Evolutionary conservation across 2,888 invertebrate species (phyloP).

Genomic region (Ectropis crepuscularia): DNA sequence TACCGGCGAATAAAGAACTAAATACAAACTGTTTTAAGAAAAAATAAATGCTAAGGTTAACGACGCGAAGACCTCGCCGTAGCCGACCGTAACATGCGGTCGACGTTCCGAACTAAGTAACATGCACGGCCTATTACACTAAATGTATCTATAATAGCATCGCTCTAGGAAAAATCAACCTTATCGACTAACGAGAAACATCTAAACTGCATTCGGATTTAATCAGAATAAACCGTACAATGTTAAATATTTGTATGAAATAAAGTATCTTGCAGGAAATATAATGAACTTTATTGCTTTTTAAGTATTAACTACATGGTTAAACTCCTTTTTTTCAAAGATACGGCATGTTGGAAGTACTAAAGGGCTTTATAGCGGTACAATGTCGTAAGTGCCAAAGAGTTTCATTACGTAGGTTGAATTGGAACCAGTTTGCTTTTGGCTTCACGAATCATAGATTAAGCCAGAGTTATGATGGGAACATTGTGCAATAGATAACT

Average conservation of each 20-base stretch:
- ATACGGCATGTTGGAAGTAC: background rate
- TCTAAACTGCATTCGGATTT: conserved; percentile 5
- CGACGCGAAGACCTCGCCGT: conserved; percentile 5
- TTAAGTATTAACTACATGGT: background rate
- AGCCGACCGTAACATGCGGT: conserved; percentile 26
- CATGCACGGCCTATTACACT: conserved; percentile 22
- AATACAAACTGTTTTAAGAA: background rate
- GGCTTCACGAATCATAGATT: background rate
- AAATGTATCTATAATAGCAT: conserved; percentile 1
- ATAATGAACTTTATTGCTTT: background rate
- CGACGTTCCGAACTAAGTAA: conserved; percentile 23
- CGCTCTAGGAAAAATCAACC: conserved; percentile 8
- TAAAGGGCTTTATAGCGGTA: background rate
- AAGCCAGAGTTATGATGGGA: background rate
- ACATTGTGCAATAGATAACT: conserved; percentile 4
- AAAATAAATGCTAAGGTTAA: conserved; percentile 2
- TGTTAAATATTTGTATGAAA: no score
- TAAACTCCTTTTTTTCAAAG: no score
- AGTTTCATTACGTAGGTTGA: background rate
- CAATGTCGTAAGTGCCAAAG: conserved; percentile 1
- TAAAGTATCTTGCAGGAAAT: background rate
- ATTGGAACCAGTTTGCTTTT: conserved; percentile 1
- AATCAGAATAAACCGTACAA: background rate
- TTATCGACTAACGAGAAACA: conserved; percentile 4
- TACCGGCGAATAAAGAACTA: conserved; percentile 2